Percentiles rank a stretch among this genome's conserved stretches.
These are phyloP conservation scores for Xestia xanthographa DNA, from an alignment of 2,888 invertebrate genomes.

Conservation along the genomic window DNA sequence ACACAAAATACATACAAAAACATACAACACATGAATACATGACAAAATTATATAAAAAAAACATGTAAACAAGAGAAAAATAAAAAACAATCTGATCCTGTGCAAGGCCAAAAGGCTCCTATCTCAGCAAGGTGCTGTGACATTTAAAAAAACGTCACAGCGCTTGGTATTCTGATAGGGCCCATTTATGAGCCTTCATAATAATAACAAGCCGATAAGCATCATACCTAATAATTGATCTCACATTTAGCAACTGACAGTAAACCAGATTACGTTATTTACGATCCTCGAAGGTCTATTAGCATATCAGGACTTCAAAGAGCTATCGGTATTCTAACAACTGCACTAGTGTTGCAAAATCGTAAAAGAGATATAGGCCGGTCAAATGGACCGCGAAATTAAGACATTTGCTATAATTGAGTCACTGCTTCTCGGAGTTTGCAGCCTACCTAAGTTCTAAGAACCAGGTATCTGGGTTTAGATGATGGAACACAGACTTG, in stretches of 20 bases:
- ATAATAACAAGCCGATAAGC: neutral
- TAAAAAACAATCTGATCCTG: too few species aligned
- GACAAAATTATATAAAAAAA: too few species aligned
- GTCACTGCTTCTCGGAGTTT: constrained; percentile 23
- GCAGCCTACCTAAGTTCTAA: constrained; percentile 8
- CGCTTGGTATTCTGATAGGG: too few species aligned
- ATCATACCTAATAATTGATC: neutral
- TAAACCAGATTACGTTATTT: constrained; percentile 37
- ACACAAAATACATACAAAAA: too few species aligned
- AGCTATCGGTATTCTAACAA: constrained; percentile 29
- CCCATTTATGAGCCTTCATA: neutral
- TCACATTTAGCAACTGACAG: constrained; percentile 26
- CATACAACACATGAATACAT: too few species aligned
- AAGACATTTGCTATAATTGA: constrained; percentile 52
- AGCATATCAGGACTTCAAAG: constrained; percentile 60
- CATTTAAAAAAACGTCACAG: too few species aligned
- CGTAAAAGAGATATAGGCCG: constrained; percentile 58
- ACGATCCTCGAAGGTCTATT: constrained; percentile 31
- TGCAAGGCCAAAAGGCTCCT: too few species aligned
- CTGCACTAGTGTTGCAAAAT: constrained; percentile 46
- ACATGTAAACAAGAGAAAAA: too few species aligned
- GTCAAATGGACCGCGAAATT: constrained; percentile 59
- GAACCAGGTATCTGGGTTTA: constrained; percentile 9
- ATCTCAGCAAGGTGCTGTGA: too few species aligned
- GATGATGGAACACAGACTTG: constrained; percentile 13